A percentile compares a stretch with the other conserved stretches of the same genome.
Evolutionary conservation across 2,113 vertebrate species (phyloP).

Genomic region (Aphelocoma coerulescens): DNA sequence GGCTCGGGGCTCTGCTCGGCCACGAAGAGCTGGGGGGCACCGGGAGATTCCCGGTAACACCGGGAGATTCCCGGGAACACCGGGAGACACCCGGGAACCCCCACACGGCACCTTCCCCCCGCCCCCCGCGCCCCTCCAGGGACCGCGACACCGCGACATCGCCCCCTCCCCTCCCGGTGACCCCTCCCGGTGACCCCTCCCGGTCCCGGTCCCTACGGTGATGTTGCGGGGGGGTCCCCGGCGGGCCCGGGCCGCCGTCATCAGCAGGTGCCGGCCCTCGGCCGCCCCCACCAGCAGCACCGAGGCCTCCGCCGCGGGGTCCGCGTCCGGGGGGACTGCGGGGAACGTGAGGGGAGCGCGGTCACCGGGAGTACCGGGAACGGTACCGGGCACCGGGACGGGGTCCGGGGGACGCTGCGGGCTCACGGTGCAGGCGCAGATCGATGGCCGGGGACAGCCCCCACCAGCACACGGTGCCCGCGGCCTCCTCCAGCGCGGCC

Average conservation of each 20-base stretch:
- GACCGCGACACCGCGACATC: too few species aligned
- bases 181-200: not conserved
- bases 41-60: not conserved
- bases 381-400: accelerated
- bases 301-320: not conserved
- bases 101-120: too few species aligned
- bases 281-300: not conserved
- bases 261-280: not conserved
- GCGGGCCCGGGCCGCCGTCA: not conserved
- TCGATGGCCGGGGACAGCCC: not conserved
- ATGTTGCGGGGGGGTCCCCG: not conserved
- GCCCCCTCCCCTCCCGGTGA: too few species aligned
- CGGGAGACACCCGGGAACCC: too few species aligned
- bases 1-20: not conserved
- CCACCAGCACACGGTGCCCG: not conserved
- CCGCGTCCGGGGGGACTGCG: not conserved
- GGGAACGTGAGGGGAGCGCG: not conserved
- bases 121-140: not conserved
- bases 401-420: accelerated
- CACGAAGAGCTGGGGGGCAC: not conserved
- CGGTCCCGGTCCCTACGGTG: not conserved
- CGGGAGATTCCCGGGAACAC: too few species aligned
- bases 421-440: not conserved
- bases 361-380: not conserved
- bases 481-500: not conserved